phyloP scores from a whole-genome alignment of 2,113 vertebrate species.

The Cathartes aura region DNA sequence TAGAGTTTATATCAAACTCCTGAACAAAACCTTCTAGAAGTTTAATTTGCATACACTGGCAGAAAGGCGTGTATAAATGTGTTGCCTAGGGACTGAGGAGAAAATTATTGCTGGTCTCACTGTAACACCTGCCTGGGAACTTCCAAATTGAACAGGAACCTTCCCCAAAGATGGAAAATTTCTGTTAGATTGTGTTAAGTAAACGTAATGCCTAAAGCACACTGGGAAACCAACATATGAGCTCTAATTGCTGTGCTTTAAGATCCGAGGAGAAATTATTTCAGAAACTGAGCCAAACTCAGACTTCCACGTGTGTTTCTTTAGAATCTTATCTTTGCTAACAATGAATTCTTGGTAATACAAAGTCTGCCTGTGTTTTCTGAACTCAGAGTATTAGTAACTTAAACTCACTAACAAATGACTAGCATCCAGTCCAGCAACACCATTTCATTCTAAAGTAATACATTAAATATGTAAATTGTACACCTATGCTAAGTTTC shows the following conservation, averaged over 20 bases:
- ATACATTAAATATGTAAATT: background rate
- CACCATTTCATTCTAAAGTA: background rate
- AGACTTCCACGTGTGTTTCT: background rate
- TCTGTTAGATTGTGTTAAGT: background rate
- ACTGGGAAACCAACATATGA: background rate
- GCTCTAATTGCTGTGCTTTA: background rate
- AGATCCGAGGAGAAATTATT: background rate
- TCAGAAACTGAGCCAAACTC: background rate
- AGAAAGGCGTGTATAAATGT: background rate
- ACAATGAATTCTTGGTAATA: background rate
- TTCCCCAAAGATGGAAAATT: background rate
- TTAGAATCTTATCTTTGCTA: background rate
- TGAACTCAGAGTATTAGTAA: background rate
- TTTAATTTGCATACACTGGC: background rate
- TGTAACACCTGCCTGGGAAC: background rate
- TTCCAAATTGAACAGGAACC: background rate
- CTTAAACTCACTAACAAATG: background rate
- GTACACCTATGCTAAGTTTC: background rate
- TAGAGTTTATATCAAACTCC: background rate
- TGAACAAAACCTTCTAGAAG: background rate
- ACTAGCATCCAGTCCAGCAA: background rate
- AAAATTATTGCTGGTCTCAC: background rate
- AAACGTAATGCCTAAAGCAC: background rate
- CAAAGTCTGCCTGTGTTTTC: background rate
- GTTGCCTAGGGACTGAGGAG: background rate